Conservation (phyloP, 2,797 vertebrate species). For the Phataginus tricuspis region DNA sequence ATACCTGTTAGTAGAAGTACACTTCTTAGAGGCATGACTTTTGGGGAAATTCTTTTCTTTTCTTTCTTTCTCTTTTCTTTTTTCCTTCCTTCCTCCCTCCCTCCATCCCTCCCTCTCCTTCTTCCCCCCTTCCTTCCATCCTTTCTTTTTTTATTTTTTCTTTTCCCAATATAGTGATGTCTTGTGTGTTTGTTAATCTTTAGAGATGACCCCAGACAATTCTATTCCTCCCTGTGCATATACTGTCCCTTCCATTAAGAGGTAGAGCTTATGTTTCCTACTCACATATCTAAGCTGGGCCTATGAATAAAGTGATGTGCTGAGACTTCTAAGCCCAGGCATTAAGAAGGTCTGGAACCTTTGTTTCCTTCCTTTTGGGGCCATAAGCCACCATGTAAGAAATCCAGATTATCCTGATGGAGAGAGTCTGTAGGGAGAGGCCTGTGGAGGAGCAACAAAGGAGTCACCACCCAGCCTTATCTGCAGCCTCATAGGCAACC, state of each 20-base stretch:
- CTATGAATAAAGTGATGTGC: neutral
- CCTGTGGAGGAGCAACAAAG: neutral
- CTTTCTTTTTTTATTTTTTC: neutral
- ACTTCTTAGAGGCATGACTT: neutral
- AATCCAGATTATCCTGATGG: neutral
- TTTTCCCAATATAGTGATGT: neutral
- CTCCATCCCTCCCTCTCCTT: rapidly evolving
- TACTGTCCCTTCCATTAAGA: neutral
- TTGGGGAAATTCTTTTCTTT: constrained; percentile 3
- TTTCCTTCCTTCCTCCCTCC: rapidly evolving
- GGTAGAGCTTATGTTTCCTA: neutral
- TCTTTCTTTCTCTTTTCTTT: neutral
- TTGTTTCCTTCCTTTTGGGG: neutral
- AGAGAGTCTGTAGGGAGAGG: neutral
- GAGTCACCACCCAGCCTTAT: neutral
- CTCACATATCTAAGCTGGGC: neutral
- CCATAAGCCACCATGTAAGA: neutral
- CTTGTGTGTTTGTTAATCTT: neutral
- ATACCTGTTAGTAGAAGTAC: neutral
- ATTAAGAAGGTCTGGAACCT: neutral
- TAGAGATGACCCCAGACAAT: neutral
- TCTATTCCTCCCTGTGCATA: neutral
- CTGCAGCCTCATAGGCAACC: neutral
- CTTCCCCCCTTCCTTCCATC: rapidly evolving
- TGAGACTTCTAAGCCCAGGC: neutral